Conservation (phyloP, 2,797 vertebrate genomes). For the Chloroceryle inda region DNA sequence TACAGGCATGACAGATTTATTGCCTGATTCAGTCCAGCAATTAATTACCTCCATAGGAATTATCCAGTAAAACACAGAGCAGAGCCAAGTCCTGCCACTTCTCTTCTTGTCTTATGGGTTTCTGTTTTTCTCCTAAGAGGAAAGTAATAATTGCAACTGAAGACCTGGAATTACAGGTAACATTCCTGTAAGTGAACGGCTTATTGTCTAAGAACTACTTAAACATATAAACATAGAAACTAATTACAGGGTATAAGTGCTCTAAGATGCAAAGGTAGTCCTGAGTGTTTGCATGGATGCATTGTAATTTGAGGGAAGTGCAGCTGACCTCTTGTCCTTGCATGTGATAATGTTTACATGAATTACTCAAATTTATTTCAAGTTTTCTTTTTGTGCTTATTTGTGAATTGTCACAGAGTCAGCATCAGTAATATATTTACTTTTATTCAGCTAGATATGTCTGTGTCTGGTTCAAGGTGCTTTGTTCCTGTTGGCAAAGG, state of each 20-base stretch:
- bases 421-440: not conserved
- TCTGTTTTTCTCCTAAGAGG: constrained; percentile 30
- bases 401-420: not conserved
- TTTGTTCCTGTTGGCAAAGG: constrained; percentile 64
- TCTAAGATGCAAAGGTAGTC: not conserved
- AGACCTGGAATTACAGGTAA: not conserved
- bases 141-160: not conserved
- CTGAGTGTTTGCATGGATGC: not conserved
- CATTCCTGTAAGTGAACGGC: constrained; percentile 5
- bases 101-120: constrained; percentile 42
- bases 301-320: not conserved
- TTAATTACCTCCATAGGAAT: not conserved
- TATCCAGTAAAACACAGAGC: constrained; percentile 20
- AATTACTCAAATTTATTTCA: constrained; percentile 5
- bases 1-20: not conserved
- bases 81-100: constrained; percentile 1
- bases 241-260: not conserved
- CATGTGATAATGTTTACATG: not conserved
- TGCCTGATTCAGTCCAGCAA: not conserved
- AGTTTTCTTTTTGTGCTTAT: not conserved
- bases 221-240: not conserved
- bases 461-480: constrained; percentile 65
- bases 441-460: constrained; percentile 33
- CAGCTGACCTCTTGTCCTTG: not conserved
- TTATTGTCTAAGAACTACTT: constrained; percentile 30